Base-by-base conservation (phyloP, 2,113 vertebrate genomes). In the Dinomys branickii region DNA sequence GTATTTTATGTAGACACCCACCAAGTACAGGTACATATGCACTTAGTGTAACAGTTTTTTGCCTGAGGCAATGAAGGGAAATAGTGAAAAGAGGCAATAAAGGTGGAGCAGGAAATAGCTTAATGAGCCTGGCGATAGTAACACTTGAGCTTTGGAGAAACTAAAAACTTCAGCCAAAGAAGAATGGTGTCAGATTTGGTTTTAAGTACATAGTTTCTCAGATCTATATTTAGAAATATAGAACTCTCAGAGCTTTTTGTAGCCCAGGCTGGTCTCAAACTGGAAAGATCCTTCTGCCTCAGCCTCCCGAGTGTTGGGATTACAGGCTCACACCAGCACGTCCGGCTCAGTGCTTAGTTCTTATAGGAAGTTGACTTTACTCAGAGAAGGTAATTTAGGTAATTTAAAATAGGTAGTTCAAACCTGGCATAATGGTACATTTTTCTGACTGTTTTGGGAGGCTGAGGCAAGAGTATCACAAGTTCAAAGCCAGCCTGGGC, bases 301-400 rank as follows among this genome's bases (percentile, higher is more conserved):
- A 50, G 47, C 47, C 47, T 50, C 47, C 47, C 47, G 9, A 50
- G 9, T 50, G 47, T 9, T 50, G 47, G 47, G 47, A 50, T 50
- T 50, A 9, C 47, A 50, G 47, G 47, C 47, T 50, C 47, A 5
- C 47, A 50, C 47, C 47, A n/a, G n/a, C n/a, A 50, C 47, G 47
- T 9, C 47, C 47, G 5, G 47, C 47, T 50, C 47, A 50, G 47
- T 50, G 78, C 56, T 90, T 67, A 69, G 52, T 78, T 67, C 83
- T 87, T 54, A 75, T 38, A 92, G 47, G 52, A 85, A 94, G 56
- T 90, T 94, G 85, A 77, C 65, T 47, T 93, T 83, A 59, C 61
- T 35, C 58, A 90, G n/a, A 38, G 28, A 94, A 69, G 67, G 24
- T 75, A 47, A 26, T 75, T 41, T 75, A 10, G 24, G 44, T 71